A percentile compares a stretch with the other conserved stretches of the same genome.
Conservation (phyloP, 2,888 invertebrate genomes). For the Brenthis hecate region DNA sequence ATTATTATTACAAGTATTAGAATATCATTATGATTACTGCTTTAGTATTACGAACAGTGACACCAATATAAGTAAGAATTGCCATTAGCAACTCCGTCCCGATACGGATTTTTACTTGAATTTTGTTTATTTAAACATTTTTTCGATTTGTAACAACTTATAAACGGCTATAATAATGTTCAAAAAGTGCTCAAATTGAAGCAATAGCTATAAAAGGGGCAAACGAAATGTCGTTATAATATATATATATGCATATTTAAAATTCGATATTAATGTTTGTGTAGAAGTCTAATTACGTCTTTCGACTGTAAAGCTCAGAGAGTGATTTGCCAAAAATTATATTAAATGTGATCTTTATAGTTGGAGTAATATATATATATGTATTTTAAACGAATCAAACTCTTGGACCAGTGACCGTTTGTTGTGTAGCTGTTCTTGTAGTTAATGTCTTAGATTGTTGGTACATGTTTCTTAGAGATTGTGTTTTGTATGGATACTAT, state of each 20-base stretch:
- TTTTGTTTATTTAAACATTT: conserved; percentile 8
- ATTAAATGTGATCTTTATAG: conserved; percentile 73
- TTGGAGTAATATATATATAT: conserved; percentile 49
- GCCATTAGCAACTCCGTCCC: conserved; percentile 71
- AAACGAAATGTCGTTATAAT: conserved; percentile 7
- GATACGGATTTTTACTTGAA: conserved; percentile 58
- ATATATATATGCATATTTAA: conserved; percentile 16
- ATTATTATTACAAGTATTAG: conserved; percentile 23
- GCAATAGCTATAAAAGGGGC: conserved; percentile 21
- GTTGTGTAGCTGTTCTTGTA: conserved; percentile 72
- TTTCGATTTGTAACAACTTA: conserved; percentile 1
- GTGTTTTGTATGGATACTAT: conserved; percentile 36
- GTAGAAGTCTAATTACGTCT: conserved; percentile 39
- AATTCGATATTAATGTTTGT: conserved; percentile 24
- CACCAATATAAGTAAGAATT: conserved; percentile 65
- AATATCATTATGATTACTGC: conserved; percentile 38
- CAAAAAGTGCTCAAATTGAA: conserved; percentile 12
- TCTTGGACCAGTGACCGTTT: conserved; percentile 76
- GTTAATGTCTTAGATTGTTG: conserved; percentile 76
- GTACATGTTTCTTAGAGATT: conserved; percentile 55
- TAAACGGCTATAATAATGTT: conserved; percentile 16
- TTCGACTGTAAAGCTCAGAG: conserved; percentile 59
- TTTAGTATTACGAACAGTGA: conserved; percentile 56
- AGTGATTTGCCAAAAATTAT: conserved; percentile 72
- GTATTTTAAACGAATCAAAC: conserved; percentile 57